These are phyloP conservation scores for Gopherus evgoodei DNA, from an alignment of 2,113 vertebrate genomes.

Conservation along the genomic window DNA sequence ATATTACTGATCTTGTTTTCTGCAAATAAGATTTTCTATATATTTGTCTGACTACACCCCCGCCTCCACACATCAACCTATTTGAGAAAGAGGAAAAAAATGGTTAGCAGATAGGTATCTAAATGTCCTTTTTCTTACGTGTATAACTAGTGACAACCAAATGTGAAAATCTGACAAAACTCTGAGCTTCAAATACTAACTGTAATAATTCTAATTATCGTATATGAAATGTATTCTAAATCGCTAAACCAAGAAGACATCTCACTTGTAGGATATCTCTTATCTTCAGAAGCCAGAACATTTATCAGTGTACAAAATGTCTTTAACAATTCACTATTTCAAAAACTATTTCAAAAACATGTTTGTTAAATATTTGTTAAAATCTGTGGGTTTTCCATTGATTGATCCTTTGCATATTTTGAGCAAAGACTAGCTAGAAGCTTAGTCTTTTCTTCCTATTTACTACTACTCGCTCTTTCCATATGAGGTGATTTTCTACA, in stretches of 20 bases:
- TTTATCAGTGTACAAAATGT: not conserved
- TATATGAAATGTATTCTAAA: not conserved
- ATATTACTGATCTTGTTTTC: not conserved
- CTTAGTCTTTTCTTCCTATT: not conserved
- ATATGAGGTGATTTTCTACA: not conserved
- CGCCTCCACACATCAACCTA: accelerated
- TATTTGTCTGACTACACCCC: not conserved
- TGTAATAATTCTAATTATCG: accelerated
- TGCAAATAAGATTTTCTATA: not conserved
- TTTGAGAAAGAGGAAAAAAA: not conserved
- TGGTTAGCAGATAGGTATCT: not conserved
- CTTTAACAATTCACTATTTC: not conserved
- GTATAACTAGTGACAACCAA: not conserved
- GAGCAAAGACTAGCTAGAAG: not conserved
- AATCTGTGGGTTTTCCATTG: not conserved
- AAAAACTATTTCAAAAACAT: not conserved
- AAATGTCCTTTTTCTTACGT: not conserved
- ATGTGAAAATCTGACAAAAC: not conserved
- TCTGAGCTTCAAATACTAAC: not conserved
- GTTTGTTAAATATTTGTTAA: not conserved
- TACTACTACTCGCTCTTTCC: not conserved
- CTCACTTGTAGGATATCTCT: not conserved
- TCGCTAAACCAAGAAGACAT: not conserved
- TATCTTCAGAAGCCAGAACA: not conserved
- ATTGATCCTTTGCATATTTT: not conserved